These are phyloP conservation scores for Vimba vimba DNA, from an alignment of 2,113 vertebrate genomes.

Conservation along the genomic window DNA sequence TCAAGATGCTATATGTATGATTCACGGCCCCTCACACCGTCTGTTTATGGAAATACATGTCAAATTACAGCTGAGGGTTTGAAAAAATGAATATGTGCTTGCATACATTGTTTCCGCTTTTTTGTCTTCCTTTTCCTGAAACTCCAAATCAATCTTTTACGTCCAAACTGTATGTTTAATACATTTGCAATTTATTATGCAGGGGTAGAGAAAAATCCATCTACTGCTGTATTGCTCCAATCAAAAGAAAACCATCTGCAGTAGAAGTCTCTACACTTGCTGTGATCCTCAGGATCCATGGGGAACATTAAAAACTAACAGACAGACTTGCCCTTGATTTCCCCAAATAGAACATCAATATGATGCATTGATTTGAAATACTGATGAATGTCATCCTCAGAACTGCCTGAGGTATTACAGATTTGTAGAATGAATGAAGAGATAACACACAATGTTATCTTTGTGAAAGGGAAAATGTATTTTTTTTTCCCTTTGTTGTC, in stretches of 20 bases:
- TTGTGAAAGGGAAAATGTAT: background rate
- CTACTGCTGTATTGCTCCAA: background rate
- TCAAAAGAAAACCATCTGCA: background rate
- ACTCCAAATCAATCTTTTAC: background rate
- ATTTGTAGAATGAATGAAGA: background rate
- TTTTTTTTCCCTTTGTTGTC: background rate
- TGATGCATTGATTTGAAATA: constrained; percentile 25
- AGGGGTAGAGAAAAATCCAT: background rate
- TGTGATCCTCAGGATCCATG: background rate
- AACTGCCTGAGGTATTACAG: background rate
- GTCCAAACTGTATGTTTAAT: background rate
- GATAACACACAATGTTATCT: background rate
- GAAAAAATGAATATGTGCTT: background rate
- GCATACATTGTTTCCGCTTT: background rate
- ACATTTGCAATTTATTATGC: background rate
- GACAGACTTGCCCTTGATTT: background rate
- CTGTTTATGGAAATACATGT: constrained; percentile 13
- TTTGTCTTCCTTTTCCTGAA: background rate
- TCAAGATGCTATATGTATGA: constrained; percentile 3
- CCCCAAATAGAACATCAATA: background rate
- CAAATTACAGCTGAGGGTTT: background rate
- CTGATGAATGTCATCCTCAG: background rate
- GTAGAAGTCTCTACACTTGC: background rate
- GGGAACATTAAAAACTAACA: background rate
- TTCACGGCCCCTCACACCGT: background rate